phyloP scores from a whole-genome alignment of 2,888 invertebrate genomes.

The Macropis europaea region DNA sequence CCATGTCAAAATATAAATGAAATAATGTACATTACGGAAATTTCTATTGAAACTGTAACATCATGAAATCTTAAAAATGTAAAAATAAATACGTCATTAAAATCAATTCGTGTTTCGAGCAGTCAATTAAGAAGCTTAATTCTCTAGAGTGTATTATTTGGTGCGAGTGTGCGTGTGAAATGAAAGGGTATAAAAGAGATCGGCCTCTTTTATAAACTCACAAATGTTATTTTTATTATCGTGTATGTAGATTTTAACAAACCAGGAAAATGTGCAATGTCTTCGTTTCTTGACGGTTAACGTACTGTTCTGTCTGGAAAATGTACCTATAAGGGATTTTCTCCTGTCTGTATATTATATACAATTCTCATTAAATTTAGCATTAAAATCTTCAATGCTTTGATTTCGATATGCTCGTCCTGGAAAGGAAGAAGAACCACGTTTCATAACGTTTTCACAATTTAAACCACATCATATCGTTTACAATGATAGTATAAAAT shows the following conservation, averaged over 20 bases:
- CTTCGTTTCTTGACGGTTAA: constrained; percentile 10
- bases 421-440: constrained; percentile 63
- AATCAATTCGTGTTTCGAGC: background rate
- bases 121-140: background rate
- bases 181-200: background rate
- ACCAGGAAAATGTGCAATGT: constrained; percentile 22
- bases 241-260: constrained; percentile 31
- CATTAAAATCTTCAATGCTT: constrained; percentile 69
- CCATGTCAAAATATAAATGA: background rate
- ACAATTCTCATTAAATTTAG: constrained; percentile 30
- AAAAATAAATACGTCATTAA: constrained; percentile 2
- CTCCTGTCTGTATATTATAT: constrained; percentile 45
- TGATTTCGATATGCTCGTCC: constrained; percentile 79
- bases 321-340: background rate
- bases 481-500: background rate
- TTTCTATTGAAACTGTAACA: no score
- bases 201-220: constrained; percentile 18
- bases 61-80: background rate
- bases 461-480: background rate
- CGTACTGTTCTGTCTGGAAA: constrained; percentile 8
- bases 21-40: no score
- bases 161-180: no score
- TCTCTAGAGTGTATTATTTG: no score
- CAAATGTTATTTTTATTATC: constrained; percentile 36
- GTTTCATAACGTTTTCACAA: background rate